Evolutionary conservation across 2,888 invertebrate species (phyloP).

Genomic region (Thyatira batis): DNA sequence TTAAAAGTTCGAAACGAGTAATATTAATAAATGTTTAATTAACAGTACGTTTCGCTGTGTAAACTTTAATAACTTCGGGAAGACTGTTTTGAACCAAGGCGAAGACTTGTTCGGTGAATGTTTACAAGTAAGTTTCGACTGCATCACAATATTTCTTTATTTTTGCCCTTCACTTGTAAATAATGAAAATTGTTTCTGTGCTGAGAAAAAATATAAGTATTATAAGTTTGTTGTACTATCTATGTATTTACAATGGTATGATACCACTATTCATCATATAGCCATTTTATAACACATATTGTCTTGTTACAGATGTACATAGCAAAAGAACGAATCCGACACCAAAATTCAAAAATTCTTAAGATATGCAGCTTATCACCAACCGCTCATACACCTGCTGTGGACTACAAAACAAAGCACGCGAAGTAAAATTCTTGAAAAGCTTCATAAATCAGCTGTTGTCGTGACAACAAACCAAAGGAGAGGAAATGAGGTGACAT

Average conservation of each 20-base stretch:
- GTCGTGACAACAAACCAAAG: constrained; percentile 20
- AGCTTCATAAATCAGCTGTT: constrained; percentile 14
- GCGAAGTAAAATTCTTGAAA: constrained; percentile 1
- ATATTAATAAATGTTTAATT: constrained; percentile 54
- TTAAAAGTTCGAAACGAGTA: constrained; percentile 53
- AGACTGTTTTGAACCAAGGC: constrained; percentile 20
- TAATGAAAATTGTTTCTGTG: too few relatives aligned
- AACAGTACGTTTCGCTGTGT: constrained; percentile 39
- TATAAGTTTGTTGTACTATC: too few relatives aligned
- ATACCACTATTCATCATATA: background rate
- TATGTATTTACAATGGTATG: too few relatives aligned
- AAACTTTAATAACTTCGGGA: constrained; percentile 36
- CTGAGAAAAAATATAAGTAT: too few relatives aligned
- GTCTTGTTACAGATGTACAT: constrained; percentile 28
- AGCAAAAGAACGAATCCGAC: constrained; percentile 10
- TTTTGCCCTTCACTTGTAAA: background rate
- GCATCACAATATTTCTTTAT: constrained; percentile 4
- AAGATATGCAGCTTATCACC: background rate
- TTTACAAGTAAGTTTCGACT: constrained; percentile 11
- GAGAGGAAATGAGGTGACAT: constrained; percentile 39
- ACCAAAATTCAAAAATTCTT: background rate
- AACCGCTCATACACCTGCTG: too few relatives aligned
- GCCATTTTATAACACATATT: constrained; percentile 9
- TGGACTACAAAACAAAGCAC: background rate
- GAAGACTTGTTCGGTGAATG: constrained; percentile 20